Evolutionary conservation across 1,140 invertebrate species (phyloP).

Genomic region (Uloborus diversus): DNA sequence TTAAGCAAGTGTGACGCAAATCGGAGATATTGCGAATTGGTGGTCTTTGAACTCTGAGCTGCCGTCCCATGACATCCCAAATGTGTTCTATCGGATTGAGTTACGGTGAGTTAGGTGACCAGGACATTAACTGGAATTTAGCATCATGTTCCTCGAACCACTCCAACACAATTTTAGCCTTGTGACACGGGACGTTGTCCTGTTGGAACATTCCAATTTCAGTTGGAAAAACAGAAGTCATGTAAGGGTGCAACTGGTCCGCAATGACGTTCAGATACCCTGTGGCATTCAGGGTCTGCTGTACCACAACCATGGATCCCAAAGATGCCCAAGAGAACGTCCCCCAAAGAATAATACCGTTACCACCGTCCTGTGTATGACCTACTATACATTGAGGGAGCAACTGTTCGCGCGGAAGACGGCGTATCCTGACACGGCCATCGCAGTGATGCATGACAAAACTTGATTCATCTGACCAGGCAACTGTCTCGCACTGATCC

Average conservation of each 20-base stretch:
- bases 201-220: not conserved
- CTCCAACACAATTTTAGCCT: no score
- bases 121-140: no score
- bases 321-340: not conserved
- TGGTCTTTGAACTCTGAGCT: no score
- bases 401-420: not conserved
- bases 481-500: not conserved
- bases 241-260: not conserved
- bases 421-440: not conserved
- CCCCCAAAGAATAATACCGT: not conserved
- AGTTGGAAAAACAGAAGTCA: not conserved
- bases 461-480: not conserved
- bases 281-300: not conserved
- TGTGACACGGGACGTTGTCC: no score
- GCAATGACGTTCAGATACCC: not conserved
- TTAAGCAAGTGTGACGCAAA: no score
- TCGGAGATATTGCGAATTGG: no score
- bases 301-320: not conserved
- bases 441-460: not conserved
- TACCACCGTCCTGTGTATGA: not conserved
- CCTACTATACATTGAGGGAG: not conserved
- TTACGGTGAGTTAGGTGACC: no score
- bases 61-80: no score
- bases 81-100: no score
- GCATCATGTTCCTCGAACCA: no score